A percentile compares a stretch with the other conserved stretches of the same genome.
phyloP scores from a whole-genome alignment of 2,888 invertebrate species.

The Autographa gamma region DNA sequence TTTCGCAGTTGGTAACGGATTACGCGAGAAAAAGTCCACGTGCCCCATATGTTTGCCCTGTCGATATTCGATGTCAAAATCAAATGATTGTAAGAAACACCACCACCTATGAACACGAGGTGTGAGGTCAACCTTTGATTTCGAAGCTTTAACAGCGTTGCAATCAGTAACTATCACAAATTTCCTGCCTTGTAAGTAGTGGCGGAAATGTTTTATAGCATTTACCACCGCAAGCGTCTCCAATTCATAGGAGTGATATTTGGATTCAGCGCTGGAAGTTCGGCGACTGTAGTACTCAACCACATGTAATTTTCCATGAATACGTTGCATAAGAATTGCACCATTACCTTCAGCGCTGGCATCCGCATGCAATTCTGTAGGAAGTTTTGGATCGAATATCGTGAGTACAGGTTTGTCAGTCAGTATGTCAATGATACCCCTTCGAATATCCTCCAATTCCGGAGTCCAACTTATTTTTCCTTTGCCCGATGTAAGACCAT shows the following conservation, averaged over 20 bases:
- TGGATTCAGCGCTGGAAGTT: slow-evolving; percentile 7
- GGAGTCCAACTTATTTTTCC: background rate
- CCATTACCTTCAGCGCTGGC: slow-evolving; percentile 8
- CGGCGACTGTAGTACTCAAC: slow-evolving; percentile 8
- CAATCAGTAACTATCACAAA: background rate
- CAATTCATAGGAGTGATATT: background rate
- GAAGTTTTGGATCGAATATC: slow-evolving; percentile 3
- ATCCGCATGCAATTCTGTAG: background rate
- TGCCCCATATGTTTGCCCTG: background rate
- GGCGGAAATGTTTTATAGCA: slow-evolving; percentile 2
- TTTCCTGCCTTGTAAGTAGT: background rate
- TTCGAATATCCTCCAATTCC: background rate
- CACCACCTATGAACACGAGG: slow-evolving; percentile 21
- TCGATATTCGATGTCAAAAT: slow-evolving; percentile 10
- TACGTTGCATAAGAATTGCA: slow-evolving; percentile 6
- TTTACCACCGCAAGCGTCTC: slow-evolving; percentile 5
- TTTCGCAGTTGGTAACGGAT: too few relatives aligned
- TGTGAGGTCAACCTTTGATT: background rate
- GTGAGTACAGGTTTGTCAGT: slow-evolving; percentile 5
- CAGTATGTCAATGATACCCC: background rate
- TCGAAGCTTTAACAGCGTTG: slow-evolving; percentile 3
- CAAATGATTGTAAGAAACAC: slow-evolving; percentile 13
- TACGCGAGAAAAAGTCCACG: too few relatives aligned
- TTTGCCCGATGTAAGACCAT: background rate
- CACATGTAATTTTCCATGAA: slow-evolving; percentile 7